Conservation (phyloP, 2,797 vertebrate species). For the Glossophaga mutica region DNA sequence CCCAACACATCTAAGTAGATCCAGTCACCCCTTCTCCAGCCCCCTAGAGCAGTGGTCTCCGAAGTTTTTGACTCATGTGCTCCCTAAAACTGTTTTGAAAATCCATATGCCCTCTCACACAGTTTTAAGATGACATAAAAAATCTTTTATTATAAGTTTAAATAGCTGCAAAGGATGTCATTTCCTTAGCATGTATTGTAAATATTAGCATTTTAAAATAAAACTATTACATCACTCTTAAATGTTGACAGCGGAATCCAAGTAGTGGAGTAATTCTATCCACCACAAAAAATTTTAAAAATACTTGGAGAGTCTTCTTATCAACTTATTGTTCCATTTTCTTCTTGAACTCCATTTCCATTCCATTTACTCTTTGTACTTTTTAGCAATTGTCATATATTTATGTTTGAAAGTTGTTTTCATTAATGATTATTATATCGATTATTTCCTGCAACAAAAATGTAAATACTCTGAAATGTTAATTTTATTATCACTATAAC, state of each 20-base stretch:
- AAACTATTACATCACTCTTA: conserved; percentile 24
- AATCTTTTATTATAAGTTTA: conserved; percentile 3
- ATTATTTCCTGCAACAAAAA: conserved; percentile 5
- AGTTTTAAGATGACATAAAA: conserved; percentile 9
- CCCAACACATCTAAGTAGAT: background rate
- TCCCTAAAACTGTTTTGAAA: background rate
- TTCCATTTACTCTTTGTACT: background rate
- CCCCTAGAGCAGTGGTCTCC: background rate
- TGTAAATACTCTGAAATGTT: background rate
- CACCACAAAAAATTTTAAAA: background rate
- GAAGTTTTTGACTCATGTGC: background rate
- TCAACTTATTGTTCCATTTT: background rate
- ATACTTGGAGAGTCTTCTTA: background rate
- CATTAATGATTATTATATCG: background rate
- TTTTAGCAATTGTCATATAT: background rate
- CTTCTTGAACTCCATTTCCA: background rate
- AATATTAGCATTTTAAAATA: conserved; percentile 51
- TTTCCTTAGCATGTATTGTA: conserved; percentile 23
- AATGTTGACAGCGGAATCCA: background rate
- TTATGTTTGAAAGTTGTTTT: background rate
- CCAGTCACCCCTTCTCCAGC: background rate
- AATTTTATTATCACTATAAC: background rate
- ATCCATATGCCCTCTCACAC: background rate
- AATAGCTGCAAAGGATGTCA: background rate
- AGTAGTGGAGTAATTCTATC: background rate